Base-by-base conservation (phyloP, 2,797 vertebrate species). In the Enteromius treurensis region DNA sequence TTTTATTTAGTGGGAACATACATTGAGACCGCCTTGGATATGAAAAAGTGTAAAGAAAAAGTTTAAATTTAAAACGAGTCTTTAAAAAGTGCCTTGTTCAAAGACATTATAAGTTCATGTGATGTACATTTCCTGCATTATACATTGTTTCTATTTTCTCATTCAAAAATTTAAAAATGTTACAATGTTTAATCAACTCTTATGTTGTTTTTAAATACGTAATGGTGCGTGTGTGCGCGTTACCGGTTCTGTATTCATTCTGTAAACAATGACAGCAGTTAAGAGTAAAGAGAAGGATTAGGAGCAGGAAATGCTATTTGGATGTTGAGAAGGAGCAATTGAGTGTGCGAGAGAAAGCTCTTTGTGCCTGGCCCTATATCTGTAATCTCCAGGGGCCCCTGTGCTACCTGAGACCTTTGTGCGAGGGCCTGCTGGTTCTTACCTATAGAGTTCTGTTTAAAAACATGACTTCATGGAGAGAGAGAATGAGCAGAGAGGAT, bases 401-500 rank as follows among this genome's bases (percentile, higher is more conserved):
- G 68, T 82, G 81, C 75, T 81, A 84, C 79, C 85, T 78, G 83
- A 83, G 79, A 77, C 71, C 65, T 45, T 47, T 45, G 67, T 78
- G 78, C 67, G 75, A 65, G 32, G 7, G 49, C 26, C 81, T 75
- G 51, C n/a, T 80, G 85, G 49, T 67, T 84, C 67, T 70, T 55
- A 67, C 77, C 77, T 37, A 23, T 73, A 23, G 58, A 77, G 79
- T 69, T 55, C 69, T 85, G 68, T 86, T 84, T 81, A 79, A 84
- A 88, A 86, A 75, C 71, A 84, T 83, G 85, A 86, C 58, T 79
- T 83, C 71, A 80, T 70, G 51, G 68, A 73, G 77, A 75, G 58
- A 77, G 73, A 55, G 45, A 32, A 49, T 40, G 37, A 62, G 45
- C 13, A 58, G 40, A 80, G 80, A 73, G 73, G 60, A 68, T 58